Base-by-base conservation (phyloP, 2,888 invertebrate species). In the Tridacna gigas region DNA sequence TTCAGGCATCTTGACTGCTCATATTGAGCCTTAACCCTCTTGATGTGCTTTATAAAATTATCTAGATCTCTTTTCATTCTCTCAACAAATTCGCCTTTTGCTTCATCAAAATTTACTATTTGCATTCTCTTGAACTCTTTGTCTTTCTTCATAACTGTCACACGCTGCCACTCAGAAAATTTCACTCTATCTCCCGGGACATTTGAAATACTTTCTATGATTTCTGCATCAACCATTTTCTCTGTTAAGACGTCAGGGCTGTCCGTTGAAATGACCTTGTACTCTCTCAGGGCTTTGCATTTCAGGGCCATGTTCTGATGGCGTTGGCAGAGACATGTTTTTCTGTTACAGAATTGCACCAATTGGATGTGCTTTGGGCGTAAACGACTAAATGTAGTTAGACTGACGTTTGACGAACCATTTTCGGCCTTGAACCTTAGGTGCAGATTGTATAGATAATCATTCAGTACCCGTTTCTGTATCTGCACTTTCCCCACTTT, bases 261-360 rank as follows among this genome's bases (percentile, higher is more conserved):
- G 5, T 48, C 45, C 4, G 63, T 60, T 12, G 20, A 74, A 18
- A 61, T 28, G n/a, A 47, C 45, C 3, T 66, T 67, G 0, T 20
- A 1, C 28, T 45, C 26, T 11, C 45, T 61, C 48, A 83, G 56
- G 7, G 47, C 80, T 77, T 83, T 83, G 0, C 73, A 76, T 74
- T 83, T 83, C n/a, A 83, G 60, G 0, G 80, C 74, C 66, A 83
- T 80, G 56, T 83, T 83, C 45, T 83, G 83, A 48, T 80, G 83
- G 15, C 61, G 63, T 63, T 83, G 83, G 47, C 83, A 83, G 3
- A 83, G 74, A 25, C 83, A 80, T 26, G 83, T 83, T 28, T 37
- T 63, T 48, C 83, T 25, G 7, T 74, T 12, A 22, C 80, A 77
- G 48, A 37, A 83, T 5, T 83, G 48, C 7, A 83, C 77, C 2